These are phyloP conservation scores for Calephelis nemesis DNA, from an alignment of 1,140 invertebrate species.

Conservation along the genomic window DNA sequence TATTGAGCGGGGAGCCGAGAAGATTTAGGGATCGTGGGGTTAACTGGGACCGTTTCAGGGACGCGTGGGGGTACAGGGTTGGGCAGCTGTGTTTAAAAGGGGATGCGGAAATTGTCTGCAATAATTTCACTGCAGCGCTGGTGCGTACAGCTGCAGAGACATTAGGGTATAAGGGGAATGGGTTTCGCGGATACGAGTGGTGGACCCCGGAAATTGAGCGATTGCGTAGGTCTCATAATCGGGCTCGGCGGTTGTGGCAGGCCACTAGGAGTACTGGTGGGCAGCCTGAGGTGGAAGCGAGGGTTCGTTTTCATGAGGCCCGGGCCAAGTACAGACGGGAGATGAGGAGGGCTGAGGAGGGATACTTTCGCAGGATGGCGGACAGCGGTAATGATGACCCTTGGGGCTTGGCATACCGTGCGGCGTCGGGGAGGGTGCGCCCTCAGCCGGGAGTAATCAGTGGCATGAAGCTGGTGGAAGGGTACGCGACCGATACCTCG, in stretches of 20 bases:
- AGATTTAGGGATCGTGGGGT: too few species aligned
- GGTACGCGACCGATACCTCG: background rate
- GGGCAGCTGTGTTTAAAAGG: too few species aligned
- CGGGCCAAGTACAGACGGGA: background rate
- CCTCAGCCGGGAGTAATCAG: background rate
- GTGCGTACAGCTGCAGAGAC: background rate
- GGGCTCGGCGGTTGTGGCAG: background rate
- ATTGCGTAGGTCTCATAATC: background rate
- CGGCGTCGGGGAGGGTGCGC: too few species aligned
- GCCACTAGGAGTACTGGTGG: background rate
- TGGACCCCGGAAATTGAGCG: background rate
- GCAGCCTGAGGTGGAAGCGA: background rate
- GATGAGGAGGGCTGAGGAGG: too few species aligned
- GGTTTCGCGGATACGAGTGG: background rate
- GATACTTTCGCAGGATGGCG: too few species aligned
- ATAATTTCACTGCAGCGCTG: too few species aligned
- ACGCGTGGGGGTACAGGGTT: too few species aligned
- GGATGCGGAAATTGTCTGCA: too few species aligned
- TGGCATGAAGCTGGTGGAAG: background rate
- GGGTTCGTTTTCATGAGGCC: background rate
- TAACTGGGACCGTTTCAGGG: too few species aligned
- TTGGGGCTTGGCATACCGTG: too few species aligned
- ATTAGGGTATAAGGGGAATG: background rate
- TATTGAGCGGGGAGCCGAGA: too few species aligned
- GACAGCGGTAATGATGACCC: too few species aligned